Evolutionary conservation across 2,113 vertebrate genomes (phyloP).

Genomic region (Arizona elegans): DNA sequence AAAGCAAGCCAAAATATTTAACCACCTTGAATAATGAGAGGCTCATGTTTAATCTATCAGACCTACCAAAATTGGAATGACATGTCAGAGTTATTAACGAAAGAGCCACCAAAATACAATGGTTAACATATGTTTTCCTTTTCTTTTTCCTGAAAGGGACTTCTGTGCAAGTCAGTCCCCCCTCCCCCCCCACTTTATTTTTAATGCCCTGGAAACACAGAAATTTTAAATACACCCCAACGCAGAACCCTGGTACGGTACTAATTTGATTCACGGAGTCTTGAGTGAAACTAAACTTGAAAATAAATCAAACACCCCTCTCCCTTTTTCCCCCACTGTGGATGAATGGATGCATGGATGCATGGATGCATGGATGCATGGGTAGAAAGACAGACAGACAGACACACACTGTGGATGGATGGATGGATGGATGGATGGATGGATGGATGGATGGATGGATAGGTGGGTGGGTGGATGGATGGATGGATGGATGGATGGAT

Average conservation of each 20-base stretch:
- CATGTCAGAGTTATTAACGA: slow-evolving; percentile 73
- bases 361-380: too few relatives aligned
- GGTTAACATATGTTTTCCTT: slow-evolving; percentile 67
- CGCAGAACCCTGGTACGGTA: slow-evolving; percentile 19
- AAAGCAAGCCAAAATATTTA: slow-evolving; percentile 58
- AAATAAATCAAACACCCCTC: neutral
- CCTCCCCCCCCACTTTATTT: slow-evolving; percentile 21
- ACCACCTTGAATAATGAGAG: slow-evolving; percentile 67
- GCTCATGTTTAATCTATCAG: slow-evolving; percentile 75
- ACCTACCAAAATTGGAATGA: slow-evolving; percentile 63
- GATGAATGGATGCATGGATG: too few relatives aligned
- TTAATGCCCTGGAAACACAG: slow-evolving; percentile 52
- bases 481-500: neutral
- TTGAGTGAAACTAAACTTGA: neutral
- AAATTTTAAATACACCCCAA: slow-evolving; percentile 46
- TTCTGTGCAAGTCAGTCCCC: slow-evolving; percentile 47
- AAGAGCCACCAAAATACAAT: slow-evolving; percentile 65
- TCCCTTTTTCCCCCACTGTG: neutral
- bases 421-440: neutral
- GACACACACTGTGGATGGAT: too few relatives aligned
- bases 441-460: neutral
- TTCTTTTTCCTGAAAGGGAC: slow-evolving; percentile 56
- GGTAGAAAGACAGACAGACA: too few relatives aligned
- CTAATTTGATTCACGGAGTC: neutral
- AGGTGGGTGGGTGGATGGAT: neutral